Percentiles rank a stretch among this genome's conserved stretches.
These are phyloP conservation scores for Caenorhabditis tropicalis DNA, from an alignment of 1,140 invertebrate genomes.

Conservation along the genomic window DNA sequence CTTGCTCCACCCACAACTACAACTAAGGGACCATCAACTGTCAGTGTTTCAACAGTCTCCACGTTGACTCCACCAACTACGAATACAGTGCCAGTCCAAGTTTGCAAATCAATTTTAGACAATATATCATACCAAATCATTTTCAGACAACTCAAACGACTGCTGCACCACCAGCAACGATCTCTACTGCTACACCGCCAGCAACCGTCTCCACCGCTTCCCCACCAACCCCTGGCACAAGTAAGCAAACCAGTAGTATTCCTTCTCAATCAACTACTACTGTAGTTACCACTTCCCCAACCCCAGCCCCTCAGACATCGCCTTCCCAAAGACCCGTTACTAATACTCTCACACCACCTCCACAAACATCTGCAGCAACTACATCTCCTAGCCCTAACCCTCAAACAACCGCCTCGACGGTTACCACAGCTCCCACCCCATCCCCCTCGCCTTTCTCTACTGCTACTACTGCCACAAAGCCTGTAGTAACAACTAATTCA, in stretches of 20 bases:
- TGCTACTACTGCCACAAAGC: not conserved
- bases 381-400: not conserved
- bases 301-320: not conserved
- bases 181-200: not conserved
- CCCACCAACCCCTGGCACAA: not conserved
- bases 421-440: not conserved
- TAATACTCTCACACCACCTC: too few species aligned
- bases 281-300: not conserved
- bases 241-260: conserved; percentile 4
- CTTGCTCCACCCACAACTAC: not conserved
- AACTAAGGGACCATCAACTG: not conserved
- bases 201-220: not conserved
- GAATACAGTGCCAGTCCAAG: not conserved
- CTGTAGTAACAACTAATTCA: conserved; percentile 35
- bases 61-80: not conserved
- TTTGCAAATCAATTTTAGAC: not conserved
- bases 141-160: not conserved
- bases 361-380: not conserved
- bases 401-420: not conserved
- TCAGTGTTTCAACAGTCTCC: not conserved
- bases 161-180: not conserved
- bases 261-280: not conserved
- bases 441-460: not conserved
- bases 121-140: not conserved
- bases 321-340: not conserved